Conservation (phyloP, 2,888 invertebrate species). For the Penaeus monodon region DNA sequence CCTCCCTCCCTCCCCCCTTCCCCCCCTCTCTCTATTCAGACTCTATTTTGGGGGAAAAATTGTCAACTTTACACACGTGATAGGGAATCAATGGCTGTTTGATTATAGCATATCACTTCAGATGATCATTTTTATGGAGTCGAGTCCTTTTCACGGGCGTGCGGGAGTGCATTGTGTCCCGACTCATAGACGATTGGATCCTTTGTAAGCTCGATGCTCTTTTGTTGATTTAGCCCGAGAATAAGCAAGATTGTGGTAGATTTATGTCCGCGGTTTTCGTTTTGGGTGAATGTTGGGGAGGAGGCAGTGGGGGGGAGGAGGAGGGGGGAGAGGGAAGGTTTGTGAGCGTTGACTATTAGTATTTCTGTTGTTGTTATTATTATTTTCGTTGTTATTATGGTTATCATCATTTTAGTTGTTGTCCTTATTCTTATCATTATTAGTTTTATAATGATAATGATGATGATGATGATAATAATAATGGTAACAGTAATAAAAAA, state of each 20-base stretch:
- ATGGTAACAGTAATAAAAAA: too few relatives aligned
- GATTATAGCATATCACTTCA: conserved; percentile 46
- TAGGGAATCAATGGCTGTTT: conserved; percentile 48
- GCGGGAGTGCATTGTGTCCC: conserved; percentile 34
- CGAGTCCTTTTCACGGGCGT: conserved; percentile 27
- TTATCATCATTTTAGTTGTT: too few relatives aligned
- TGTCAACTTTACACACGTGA: conserved; percentile 41
- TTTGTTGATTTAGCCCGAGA: conserved; percentile 43
- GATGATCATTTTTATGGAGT: conserved; percentile 50
- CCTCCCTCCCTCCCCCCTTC: too few relatives aligned
- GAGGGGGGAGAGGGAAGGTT: not conserved
- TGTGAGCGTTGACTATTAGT: not conserved
- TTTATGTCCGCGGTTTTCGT: conserved; percentile 25
- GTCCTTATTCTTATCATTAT: too few relatives aligned
- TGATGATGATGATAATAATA: too few relatives aligned
- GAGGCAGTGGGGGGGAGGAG: not conserved
- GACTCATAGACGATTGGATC: conserved; percentile 45
- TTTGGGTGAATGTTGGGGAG: not conserved
- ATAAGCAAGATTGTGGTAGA: conserved; percentile 47
- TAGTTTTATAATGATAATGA: too few relatives aligned
- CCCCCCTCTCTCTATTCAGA: not conserved
- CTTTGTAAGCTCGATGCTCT: conserved; percentile 42
- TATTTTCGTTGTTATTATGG: too few relatives aligned
- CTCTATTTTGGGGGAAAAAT: conserved; percentile 42
- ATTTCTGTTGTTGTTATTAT: not conserved